Evolutionary conservation across 2,888 invertebrate genomes (phyloP), one percentile per base, ranked within the genome.

Genomic region (Trissonchulus latispiculum): DNA sequence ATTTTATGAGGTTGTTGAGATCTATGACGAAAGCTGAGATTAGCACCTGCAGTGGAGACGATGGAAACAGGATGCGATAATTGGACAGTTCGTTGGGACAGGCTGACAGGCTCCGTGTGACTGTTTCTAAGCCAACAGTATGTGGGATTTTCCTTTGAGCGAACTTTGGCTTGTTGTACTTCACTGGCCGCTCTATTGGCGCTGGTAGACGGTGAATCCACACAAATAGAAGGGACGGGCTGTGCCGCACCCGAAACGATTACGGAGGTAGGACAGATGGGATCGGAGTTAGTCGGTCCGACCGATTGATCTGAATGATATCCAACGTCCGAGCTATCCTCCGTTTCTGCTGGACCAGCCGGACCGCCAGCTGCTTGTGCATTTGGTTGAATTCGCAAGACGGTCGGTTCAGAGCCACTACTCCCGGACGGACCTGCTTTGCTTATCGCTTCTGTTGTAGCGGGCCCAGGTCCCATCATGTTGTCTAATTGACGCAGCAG

Each of bases 301-400:
- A 37, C 35, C 18, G 77, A 76, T 73, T 76, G 77, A 68, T 78
- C 78, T 35, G 75, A 75, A 62, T 78, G 78, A 37, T 78, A 78
- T 36, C 78, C 78, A 36, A 78, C 76, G 72, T 78, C 78, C 3
- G 74, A 70, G 61, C 71, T 70, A 36, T 78, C 76, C 37, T 76
- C 77, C n/a, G 23, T 29, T 28, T 70, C 37, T n/a, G n/a, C n/a
- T n/a, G n/a, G n/a, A 36, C 36, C 70, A n/a, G 3, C 70, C 35
- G 68, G 31, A 2, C 8, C 3, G 23, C 8, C 8, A 48, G 48
- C 48, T 15, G 48, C 48, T n/a, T n/a, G n/a, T n/a, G n/a, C n/a
- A n/a, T n/a, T n/a, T n/a, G n/a, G n/a, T n/a, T n/a, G n/a, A n/a
- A n/a, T n/a, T n/a, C n/a, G n/a, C n/a, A n/a, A n/a, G n/a, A n/a